A percentile compares a stretch with the other conserved stretches of the same genome.
Conservation (phyloP, 2,113 vertebrate species). For the Paraplagusia blochii region DNA sequence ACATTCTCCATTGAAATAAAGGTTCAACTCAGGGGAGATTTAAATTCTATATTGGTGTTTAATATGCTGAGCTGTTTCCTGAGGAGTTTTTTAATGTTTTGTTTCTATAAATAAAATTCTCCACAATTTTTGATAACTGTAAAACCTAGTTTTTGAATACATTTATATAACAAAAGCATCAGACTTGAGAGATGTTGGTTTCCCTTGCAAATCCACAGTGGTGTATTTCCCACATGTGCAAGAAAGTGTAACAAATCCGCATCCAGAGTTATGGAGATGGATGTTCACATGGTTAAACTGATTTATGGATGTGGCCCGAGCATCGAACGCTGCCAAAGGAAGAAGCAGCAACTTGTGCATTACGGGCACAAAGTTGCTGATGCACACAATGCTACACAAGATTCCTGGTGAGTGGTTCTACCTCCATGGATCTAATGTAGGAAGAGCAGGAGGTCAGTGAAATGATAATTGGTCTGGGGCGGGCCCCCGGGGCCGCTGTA, state of each 20-base stretch:
- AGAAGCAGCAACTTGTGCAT: slow-evolving; percentile 37
- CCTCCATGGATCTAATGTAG: slow-evolving; percentile 53
- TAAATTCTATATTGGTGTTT: slow-evolving; percentile 55
- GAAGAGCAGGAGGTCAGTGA: slow-evolving; percentile 61
- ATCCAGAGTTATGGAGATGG: slow-evolving; percentile 16
- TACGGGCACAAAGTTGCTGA: slow-evolving; percentile 54
- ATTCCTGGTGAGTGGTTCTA: slow-evolving; percentile 53
- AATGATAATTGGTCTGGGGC: slow-evolving; percentile 57
- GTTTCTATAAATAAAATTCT: slow-evolving; percentile 45
- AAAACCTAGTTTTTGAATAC: slow-evolving; percentile 43
- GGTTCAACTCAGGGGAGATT: slow-evolving; percentile 55
- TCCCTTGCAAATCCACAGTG: background rate
- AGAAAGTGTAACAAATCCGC: slow-evolving; percentile 22
- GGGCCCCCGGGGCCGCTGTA: slow-evolving; percentile 56
- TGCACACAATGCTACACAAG: slow-evolving; percentile 60
- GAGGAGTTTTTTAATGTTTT: slow-evolving; percentile 39
- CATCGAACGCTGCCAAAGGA: slow-evolving; percentile 23
- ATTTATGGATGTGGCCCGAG: slow-evolving; percentile 26
- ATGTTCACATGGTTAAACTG: slow-evolving; percentile 28
- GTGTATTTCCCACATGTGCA: slow-evolving; percentile 9
- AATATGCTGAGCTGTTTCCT: slow-evolving; percentile 32
- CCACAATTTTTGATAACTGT: slow-evolving; percentile 33
- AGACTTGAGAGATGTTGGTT: slow-evolving; percentile 16
- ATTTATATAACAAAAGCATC: slow-evolving; percentile 25
- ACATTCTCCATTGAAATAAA: slow-evolving; percentile 64